phyloP scores from a whole-genome alignment of 2,113 vertebrate genomes.

The Anser brachyrhynchus region DNA sequence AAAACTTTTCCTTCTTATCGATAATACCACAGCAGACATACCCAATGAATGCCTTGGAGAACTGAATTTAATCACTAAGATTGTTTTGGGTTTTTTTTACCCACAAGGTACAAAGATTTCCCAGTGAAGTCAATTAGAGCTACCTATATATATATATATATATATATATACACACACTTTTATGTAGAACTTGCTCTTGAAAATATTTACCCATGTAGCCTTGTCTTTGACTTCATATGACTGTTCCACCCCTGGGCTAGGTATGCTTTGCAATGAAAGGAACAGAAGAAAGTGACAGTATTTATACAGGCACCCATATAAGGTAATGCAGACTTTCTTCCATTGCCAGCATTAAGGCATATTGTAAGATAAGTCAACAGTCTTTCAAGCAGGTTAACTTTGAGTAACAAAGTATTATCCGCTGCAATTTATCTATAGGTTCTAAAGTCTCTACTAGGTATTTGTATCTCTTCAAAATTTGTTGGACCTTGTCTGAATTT shows the following conservation, averaged over 20 bases:
- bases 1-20: conserved; percentile 13
- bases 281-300: background rate
- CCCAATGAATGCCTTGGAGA: background rate
- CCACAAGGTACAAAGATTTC: background rate
- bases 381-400: background rate
- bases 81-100: background rate
- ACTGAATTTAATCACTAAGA: background rate
- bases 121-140: background rate
- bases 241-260: background rate
- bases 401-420: background rate
- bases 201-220: background rate
- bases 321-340: background rate
- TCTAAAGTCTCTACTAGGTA: background rate
- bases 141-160: background rate
- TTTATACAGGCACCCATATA: background rate
- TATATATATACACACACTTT: background rate
- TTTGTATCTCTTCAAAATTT: background rate
- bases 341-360: background rate
- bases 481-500: background rate
- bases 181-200: background rate
- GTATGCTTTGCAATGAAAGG: background rate
- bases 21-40: background rate
- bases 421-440: background rate
- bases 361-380: background rate
- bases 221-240: background rate